Percentiles rank a stretch among this genome's conserved stretches.
These are phyloP conservation scores for Forbesichthys agassizii DNA, from an alignment of 2,113 vertebrate genomes.

Conservation along the genomic window DNA sequence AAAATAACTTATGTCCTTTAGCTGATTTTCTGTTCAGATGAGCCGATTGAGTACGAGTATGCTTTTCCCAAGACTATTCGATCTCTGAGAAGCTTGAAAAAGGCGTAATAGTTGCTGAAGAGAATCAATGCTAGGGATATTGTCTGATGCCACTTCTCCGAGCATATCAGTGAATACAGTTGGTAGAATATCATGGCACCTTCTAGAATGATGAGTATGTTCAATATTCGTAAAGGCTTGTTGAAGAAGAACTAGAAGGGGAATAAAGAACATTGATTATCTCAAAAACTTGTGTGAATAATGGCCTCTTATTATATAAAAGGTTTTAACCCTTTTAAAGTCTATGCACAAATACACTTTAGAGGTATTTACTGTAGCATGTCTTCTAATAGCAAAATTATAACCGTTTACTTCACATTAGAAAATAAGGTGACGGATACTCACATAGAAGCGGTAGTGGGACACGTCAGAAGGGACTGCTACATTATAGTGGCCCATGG, in stretches of 20 bases:
- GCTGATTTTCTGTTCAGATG: conserved; percentile 89
- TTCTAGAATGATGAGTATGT: conserved; percentile 94
- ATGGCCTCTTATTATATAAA: background rate
- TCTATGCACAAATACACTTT: too few species aligned
- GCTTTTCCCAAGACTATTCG: conserved; percentile 96
- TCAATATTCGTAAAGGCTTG: conserved; percentile 95
- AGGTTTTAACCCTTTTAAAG: too few species aligned
- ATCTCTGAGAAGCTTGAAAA: conserved; percentile 97
- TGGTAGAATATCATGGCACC: conserved; percentile 97
- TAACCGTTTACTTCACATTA: too few species aligned
- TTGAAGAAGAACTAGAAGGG: conserved; percentile 94
- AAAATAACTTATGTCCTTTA: conserved; percentile 65
- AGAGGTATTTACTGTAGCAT: background rate
- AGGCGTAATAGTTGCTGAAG: conserved; percentile 98
- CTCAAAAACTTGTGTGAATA: background rate
- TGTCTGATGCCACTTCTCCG: conserved; percentile 97
- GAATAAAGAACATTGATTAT: conserved; percentile 11
- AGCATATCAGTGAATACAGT: conserved; percentile 93
- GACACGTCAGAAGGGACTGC: conserved; percentile 96
- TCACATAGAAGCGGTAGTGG: conserved; percentile 97
- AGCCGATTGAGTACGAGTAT: conserved; percentile 87
- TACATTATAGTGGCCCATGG: conserved; percentile 96
- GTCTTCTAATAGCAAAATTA: background rate
- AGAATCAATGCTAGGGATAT: conserved; percentile 96
- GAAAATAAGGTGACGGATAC: conserved; percentile 52